Base-by-base conservation (phyloP, 2,888 invertebrate species). In the Nysson spinosus region DNA sequence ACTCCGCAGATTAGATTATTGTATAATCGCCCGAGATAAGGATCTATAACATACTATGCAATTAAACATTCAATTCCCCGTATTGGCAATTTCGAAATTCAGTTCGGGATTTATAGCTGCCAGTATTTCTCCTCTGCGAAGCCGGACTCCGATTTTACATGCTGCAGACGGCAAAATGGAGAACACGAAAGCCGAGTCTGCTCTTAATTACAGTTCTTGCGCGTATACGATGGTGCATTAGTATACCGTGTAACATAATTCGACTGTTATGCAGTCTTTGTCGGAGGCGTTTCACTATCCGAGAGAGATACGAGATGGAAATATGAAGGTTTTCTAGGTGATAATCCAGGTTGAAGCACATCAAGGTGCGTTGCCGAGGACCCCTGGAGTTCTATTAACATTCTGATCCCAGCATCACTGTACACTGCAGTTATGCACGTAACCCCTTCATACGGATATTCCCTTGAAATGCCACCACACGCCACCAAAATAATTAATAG, bases 151-250 rank as follows among this genome's bases (percentile, higher is more conserved):
- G 68, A 60, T 68, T 72, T 63, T 60, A 46, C 50, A 22, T 52
- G 44, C 57, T 51, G 54, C 52, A 52, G 47, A 58, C 28, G 19
- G 72, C 68, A 65, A 72, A 69, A 72, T 58, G 54, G 46, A 40
- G 57, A 54, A 43, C 56, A 58, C 47, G 51, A 26, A 42, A 62
- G 44, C 60, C 47, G 50, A 66, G 55, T 63, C 69, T 61, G 68
- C 58, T 70, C 76, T 80, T 79, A 77, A 79, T 80, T 78, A 77
- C 75, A 51, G 55, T 80, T 78, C 77, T 78, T 77, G 74, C 65
- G 46, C 51, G 64, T 70, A 66, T 67, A 65, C 39, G 42, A 47
- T 28, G 39, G 52, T 30, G 44, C 50, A 24, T 30, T 28, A 47
- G 58, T 62, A 46, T 52, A 24, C 42, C 42, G 22, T 34, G 60